Base-by-base conservation (phyloP, 2,797 vertebrate genomes). In the Argentina silus region DNA sequence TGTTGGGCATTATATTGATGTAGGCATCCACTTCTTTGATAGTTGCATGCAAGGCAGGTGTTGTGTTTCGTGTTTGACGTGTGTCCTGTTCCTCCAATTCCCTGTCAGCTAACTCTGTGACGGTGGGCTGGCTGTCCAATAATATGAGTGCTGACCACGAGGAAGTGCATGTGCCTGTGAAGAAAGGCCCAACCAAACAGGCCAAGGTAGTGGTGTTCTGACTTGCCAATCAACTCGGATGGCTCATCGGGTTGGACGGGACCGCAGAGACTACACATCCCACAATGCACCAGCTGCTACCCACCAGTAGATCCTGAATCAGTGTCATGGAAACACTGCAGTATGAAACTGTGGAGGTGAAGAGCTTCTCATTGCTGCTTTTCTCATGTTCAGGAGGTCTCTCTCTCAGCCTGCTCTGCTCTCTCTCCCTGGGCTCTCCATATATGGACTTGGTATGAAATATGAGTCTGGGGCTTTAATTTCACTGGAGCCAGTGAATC, bases 121-220 rank as follows among this genome's bases (percentile, higher is more conserved):
- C 96, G 0, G 87, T 98, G n/a, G 91, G 93, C 57, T 96, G 96
- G 87, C 91, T 97, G 93, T 92, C 94, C 77, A 90, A 91, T 59
- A 94, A 94, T 36, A 96, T 97, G 93, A 99, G 97, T 0, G 97
- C 96, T 0, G 97, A 99, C 91, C 90, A 97, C 7, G 95, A 99
- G 86, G 97, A 98, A 1, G 74, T 95, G 3, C 68, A 89, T 11
- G 90, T 94, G 21, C 70, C 81, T 0, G 87, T 93, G 14, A 93
- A 87, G 75, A 95, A 91, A 69, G 3, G 75, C 0, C 92, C 91
- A 85, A 73, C 88, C 50, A 96, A 93, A 86, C 75, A 66, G 77
- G 75, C 89, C 6, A 99, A 96, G 83, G 91, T 98, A 75, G 95
- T 99, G 77, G 89, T 78, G 12, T 99, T 98, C 81, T 98, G 90